phyloP scores from a whole-genome alignment of 2,113 vertebrate species.

The Maccullochella peelii region DNA sequence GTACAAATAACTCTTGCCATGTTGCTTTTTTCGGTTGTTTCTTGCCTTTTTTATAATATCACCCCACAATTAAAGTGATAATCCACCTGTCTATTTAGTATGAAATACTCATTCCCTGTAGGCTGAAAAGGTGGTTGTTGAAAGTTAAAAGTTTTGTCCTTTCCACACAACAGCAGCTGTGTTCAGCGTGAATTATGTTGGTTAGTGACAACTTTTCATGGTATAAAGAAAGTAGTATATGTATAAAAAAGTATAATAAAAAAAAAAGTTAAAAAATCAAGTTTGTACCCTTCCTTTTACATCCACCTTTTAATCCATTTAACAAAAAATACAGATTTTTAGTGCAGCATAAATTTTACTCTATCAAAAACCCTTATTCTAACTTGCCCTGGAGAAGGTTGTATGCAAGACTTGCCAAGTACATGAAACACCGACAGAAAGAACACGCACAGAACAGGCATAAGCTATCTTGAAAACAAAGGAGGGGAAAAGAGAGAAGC shows the following conservation, averaged over 20 bases:
- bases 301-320: neutral
- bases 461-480: conserved; percentile 27
- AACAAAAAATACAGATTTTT: neutral
- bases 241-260: too few relatives aligned
- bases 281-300: neutral
- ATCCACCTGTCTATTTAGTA: conserved; percentile 5
- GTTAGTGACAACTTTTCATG: conserved; percentile 18
- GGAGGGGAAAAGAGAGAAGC: neutral
- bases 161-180: neutral
- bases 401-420: neutral
- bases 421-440: conserved; percentile 22
- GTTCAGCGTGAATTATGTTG: conserved; percentile 4
- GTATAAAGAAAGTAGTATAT: conserved; percentile 14
- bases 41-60: neutral
- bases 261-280: conserved; percentile 18
- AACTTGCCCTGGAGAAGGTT: neutral
- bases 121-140: neutral
- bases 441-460: neutral
- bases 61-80: conserved; percentile 6
- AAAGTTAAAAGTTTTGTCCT: neutral
- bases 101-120: conserved; percentile 18
- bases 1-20: neutral
- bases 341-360: neutral
- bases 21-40: conserved; percentile 18
- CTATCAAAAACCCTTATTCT: neutral